Conservation (phyloP, 1,140 invertebrate species). For the Triops cancriformis region DNA sequence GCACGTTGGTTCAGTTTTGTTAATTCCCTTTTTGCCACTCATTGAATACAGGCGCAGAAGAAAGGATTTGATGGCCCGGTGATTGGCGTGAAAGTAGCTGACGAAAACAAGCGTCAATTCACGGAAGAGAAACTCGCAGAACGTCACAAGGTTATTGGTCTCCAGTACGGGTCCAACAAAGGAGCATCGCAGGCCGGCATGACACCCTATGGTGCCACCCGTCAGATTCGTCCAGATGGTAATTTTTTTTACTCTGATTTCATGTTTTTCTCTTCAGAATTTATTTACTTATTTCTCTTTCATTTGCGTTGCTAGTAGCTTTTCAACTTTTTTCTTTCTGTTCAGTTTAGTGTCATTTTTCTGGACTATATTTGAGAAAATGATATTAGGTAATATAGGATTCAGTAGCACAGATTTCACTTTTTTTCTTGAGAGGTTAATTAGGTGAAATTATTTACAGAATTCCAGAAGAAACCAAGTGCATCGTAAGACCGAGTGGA, state of each 20-base stretch:
- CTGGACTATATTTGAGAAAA: neutral
- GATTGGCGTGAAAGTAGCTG: constrained; percentile 49
- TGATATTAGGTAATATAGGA: too few species aligned
- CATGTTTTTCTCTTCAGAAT: neutral
- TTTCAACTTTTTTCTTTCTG: neutral
- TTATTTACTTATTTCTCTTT: neutral
- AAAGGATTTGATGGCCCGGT: constrained; percentile 43
- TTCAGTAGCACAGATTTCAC: neutral
- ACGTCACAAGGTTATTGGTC: constrained; percentile 45
- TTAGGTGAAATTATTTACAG: neutral
- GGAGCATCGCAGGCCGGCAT: constrained; percentile 49
- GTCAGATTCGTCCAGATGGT: constrained; percentile 46
- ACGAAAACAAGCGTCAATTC: constrained; percentile 46
- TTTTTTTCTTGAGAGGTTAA: neutral
- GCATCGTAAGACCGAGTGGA: neutral
- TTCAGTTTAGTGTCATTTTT: neutral
- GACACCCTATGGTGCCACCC: constrained; percentile 46
- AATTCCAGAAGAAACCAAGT: constrained; percentile 10
- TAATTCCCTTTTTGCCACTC: neutral
- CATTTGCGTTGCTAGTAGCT: constrained; percentile 2
- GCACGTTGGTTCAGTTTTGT: constrained; percentile 17
- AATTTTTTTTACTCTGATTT: constrained; percentile 14
- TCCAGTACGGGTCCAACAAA: constrained; percentile 47
- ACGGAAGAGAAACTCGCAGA: constrained; percentile 43
- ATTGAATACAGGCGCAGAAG: constrained; percentile 43